These are phyloP conservation scores for Epinotia bilunana DNA, from an alignment of 2,888 invertebrate species.

Conservation along the genomic window DNA sequence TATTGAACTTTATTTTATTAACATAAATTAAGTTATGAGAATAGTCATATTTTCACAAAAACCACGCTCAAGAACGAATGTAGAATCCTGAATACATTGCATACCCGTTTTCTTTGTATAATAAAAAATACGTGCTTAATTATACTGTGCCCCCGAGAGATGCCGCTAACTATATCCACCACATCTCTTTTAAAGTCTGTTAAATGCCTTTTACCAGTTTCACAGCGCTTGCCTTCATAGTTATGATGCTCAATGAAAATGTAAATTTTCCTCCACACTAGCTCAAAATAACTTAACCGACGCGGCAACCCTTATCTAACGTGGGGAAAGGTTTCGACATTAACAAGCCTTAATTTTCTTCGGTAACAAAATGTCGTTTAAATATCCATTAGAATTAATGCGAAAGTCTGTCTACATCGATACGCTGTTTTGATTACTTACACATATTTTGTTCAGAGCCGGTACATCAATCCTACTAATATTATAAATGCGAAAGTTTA, in stretches of 20 bases:
- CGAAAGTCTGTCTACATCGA: constrained; percentile 16
- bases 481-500: no score
- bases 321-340: constrained; percentile 20
- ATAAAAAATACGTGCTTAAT: neutral
- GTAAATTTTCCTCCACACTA: constrained; percentile 26
- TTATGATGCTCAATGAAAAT: constrained; percentile 25
- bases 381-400: constrained; percentile 30
- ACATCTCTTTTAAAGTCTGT: neutral
- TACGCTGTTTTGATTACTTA: neutral
- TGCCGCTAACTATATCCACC: neutral
- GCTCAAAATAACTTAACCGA: constrained; percentile 16
- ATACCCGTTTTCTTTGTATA: neutral
- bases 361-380: constrained; percentile 27
- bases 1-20: no score
- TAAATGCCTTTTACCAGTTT: constrained; percentile 7
- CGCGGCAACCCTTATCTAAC: constrained; percentile 16
- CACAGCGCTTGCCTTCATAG: neutral
- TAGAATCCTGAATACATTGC: no score
- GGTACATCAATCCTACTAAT: no score
- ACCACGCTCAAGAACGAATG: no score
- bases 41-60: no score
- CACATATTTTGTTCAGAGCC: constrained; percentile 7
- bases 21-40: no score
- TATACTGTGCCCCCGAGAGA: neutral
- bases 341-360: constrained; percentile 21